These are phyloP conservation scores for Lomographa bimaculata DNA, from an alignment of 2,888 invertebrate genomes.

Conservation along the genomic window DNA sequence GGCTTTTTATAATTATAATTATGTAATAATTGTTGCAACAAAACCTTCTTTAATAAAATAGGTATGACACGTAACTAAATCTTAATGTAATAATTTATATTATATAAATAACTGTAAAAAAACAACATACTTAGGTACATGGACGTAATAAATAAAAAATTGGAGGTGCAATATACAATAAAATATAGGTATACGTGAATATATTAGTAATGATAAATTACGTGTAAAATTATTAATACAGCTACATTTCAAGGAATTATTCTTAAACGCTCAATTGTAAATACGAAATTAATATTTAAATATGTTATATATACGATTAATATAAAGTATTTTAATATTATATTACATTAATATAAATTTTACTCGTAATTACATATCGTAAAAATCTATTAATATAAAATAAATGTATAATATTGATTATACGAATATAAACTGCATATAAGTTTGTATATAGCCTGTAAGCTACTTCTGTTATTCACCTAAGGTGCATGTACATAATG, in stretches of 20 bases:
- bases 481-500: constrained; percentile 57
- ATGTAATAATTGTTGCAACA: too few species aligned
- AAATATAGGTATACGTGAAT: too few species aligned
- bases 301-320: not conserved
- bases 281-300: constrained; percentile 12
- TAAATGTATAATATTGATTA: constrained; percentile 7
- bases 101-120: too few species aligned
- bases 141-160: constrained; percentile 24
- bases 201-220: too few species aligned
- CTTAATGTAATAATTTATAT: too few species aligned
- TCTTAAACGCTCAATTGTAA: constrained; percentile 26
- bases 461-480: too few species aligned
- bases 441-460: constrained; percentile 35
- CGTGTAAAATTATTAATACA: too few species aligned
- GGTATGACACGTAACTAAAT: too few species aligned
- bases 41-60: too few species aligned
- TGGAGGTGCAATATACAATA: constrained; percentile 45
- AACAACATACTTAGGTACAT: constrained; percentile 6
- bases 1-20: too few species aligned
- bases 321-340: constrained; percentile 2
- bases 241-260: too few species aligned
- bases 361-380: constrained; percentile 3
- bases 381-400: constrained; percentile 1
- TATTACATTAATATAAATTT: not conserved
- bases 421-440: constrained; percentile 7